Base-by-base conservation (phyloP, 2,797 vertebrate species). In the Cyprinella venusta region DNA sequence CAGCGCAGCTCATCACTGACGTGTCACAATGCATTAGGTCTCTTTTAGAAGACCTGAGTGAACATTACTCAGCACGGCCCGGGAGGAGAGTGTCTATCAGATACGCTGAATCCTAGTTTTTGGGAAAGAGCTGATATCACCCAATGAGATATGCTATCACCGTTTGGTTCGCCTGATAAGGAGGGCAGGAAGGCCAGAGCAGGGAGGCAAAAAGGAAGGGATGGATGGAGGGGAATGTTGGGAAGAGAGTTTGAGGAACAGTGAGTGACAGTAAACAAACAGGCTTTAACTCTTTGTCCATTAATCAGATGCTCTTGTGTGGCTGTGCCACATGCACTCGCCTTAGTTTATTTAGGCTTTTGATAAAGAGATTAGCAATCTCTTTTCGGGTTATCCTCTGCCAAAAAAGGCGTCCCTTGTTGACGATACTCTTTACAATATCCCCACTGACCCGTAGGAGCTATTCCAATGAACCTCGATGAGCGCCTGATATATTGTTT, bases 291-390 rank as follows among this genome's bases (percentile, higher is more conserved):
- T 88, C 88, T 89, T 91, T 90, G 79, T 90, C 94, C 81, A 89
- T 89, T 82, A 77, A 90, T 80, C 81, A 83, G 83, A 71, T 82
- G 88, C 85, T 93, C 87, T 90, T 84, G 79, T 85, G 86, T 90
- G 80, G 65, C 81, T 76, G 40, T 45, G 50, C 75, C 64, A 79
- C 38, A 76, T 85, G 85, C 82, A 85, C 59, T 84, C 82, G 82
- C 84, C 64, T 81, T 88, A 84, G 89, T 95, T 95, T 94, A 94
- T 94, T 93, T 93, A 93, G 90, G 88, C 91, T 89, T 94, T 94
- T 95, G 93, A 95, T 93, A 92, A 95, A 93, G 93, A 93, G 94
- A 95, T 96, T 94, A 95, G 90, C 86, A 82, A 87, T 80, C 78
- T 80, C 78, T 69, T 52, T 80, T 69, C 12, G 6, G 91, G 90